Evolutionary conservation across 2,113 vertebrate species (phyloP), one percentile per base, ranked within the genome.

Genomic region (Tautogolabrus adspersus): DNA sequence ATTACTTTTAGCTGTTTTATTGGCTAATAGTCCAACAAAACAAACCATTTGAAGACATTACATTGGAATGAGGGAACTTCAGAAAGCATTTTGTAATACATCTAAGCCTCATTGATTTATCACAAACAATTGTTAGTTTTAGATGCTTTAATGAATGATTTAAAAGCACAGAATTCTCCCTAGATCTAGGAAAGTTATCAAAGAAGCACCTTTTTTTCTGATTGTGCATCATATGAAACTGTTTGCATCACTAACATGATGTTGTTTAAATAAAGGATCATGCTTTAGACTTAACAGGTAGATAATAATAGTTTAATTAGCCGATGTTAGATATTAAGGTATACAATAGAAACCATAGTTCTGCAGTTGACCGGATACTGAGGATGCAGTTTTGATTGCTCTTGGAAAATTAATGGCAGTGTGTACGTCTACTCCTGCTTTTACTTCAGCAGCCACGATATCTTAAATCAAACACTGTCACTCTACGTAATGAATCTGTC

Each of bases 401-500:
- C 74, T 42, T 66, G 42, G 73, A 54, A 75, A 87, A 87, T 86
- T 23, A 86, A 88, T 84, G 54, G 71, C 8, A 19, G 38, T 49
- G 86, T 21, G 47, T 60, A 77, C 30, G 61, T 79, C 63, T 34
- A 34, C 30, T 34, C 30, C 22, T 37, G 70, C 82, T 76, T 66
- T 67, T 75, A 78, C 59, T 79, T 79, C 71, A 60, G 71, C 81
- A 83, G 77, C 73, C 38, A 51, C 75, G 59, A 59, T 82, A 87
- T 89, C 89, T 87, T 91, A 89, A 89, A 91, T 92, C 91, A 90
- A 81, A 77, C 76, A 66, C 65, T 77, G 84, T 86, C 89, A 88
- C 86, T 81, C 81, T 62, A 77, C 86, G 84, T 89, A 90, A 92
- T 91, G 91, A 92, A 91, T 87, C 79, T 91, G 88, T 89, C 90